A percentile compares a stretch with the other conserved stretches of the same genome.
Conservation (phyloP, 1,140 invertebrate species). For the Hyles vespertilio region DNA sequence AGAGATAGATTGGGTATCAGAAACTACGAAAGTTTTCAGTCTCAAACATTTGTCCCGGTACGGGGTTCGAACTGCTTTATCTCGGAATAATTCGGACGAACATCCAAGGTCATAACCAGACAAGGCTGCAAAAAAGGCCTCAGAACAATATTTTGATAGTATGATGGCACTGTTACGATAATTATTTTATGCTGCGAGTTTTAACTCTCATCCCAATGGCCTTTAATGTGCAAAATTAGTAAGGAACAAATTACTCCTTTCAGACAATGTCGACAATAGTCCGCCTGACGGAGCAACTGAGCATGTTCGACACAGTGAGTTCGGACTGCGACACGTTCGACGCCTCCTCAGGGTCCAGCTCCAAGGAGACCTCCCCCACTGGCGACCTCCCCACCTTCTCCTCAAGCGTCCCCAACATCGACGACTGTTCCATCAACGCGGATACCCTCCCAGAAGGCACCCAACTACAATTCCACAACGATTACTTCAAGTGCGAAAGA, state of each 20-base stretch:
- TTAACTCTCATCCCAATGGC: too few species aligned
- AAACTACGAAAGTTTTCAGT: too few species aligned
- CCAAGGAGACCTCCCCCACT: conserved; percentile 55
- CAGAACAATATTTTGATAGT: too few species aligned
- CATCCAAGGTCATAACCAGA: too few species aligned
- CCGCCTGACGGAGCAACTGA: conserved; percentile 85
- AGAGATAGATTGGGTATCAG: too few species aligned
- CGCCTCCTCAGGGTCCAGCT: conserved; percentile 76
- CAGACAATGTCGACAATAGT: conserved; percentile 83
- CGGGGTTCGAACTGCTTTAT: too few species aligned
- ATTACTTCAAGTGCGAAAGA: conserved; percentile 54
- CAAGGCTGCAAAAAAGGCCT: too few species aligned
- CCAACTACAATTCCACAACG: conserved; percentile 56
- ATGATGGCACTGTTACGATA: too few species aligned
- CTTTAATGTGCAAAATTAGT: too few species aligned
- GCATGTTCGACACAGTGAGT: conserved; percentile 80
- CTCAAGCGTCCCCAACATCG: conserved; percentile 44
- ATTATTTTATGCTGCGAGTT: too few species aligned
- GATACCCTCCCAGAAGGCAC: conserved; percentile 25
- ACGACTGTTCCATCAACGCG: conserved; percentile 13
- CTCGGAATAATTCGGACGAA: too few species aligned
- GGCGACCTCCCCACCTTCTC: conserved; percentile 40
- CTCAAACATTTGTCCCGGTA: too few species aligned
- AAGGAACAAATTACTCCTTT: not conserved
- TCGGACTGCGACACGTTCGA: conserved; percentile 83